Base-by-base conservation (phyloP, 2,888 invertebrate species). In the Apamea crenata region DNA sequence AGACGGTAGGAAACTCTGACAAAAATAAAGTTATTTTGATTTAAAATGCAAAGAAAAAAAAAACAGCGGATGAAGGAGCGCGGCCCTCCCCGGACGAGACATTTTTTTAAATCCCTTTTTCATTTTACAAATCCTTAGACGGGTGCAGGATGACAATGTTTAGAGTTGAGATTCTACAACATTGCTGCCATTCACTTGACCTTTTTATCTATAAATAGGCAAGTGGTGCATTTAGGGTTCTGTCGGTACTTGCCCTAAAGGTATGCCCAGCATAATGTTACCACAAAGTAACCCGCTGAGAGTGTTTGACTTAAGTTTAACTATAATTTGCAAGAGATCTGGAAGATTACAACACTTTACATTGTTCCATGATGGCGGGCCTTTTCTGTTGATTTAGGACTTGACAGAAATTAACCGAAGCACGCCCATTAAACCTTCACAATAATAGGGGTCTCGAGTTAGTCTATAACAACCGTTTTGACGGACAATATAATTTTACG, bases 21-120 rank as follows among this genome's bases (percentile, higher is more conserved):
- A 92, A 95, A 95, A 96, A 95, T 94, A 94, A 96, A 96, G 94
- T 95, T 96, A 95, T 96, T 96, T 95, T 94, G 93, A 95, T 95
- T 96, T 95, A 95, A 96, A 96, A 96, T 95, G 94, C 94, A 95
- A 94, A 94, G 94, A 94, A 95, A 95, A 47, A 32, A 36, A 59
- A 95, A 94, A 93, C 91, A 91, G 87, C 88, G 91, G 87, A 90
- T 88, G 91, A 82, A 89, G 89, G 90, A 84, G 82, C 86, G 90
- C 86, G 85, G 85, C 87, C 90, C 87, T 89, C 90, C 87, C 87
- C 86, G 91, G 87, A 88, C 88, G 92, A 91, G 91, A 92, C 88
- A 91, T 93, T 94, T 94, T 93, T 92, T 91, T 77, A 91, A 91
- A 93, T 93, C 92, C 91, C 91, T 91, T 91, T 93, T 94, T 94